These are phyloP conservation scores for Burhinus oedicnemus DNA, from an alignment of 2,113 vertebrate genomes.

Conservation along the genomic window DNA sequence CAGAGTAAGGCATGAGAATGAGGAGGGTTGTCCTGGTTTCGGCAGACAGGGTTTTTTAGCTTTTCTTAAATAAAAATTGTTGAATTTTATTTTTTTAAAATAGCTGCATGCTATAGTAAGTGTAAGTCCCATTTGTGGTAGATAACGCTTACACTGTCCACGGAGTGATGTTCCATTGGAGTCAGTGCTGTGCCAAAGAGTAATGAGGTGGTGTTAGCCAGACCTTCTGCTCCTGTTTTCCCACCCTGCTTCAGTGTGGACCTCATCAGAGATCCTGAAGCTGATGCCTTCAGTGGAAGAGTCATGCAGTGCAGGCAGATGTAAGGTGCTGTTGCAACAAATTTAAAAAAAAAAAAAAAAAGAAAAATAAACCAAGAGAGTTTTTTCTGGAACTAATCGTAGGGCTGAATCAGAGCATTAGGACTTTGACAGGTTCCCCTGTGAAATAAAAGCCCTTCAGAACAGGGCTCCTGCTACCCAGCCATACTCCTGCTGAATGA, in stretches of 20 bases:
- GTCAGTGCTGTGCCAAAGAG: not conserved
- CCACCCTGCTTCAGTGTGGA: fast-evolving
- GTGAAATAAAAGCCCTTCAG: not conserved
- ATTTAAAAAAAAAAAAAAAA: not conserved
- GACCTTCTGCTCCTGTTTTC: not conserved
- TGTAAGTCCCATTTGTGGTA: not conserved
- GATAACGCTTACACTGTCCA: not conserved
- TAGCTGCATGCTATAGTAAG: not conserved
- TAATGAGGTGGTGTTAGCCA: not conserved
- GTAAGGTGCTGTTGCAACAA: not conserved
- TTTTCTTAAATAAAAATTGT: not conserved
- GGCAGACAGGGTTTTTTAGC: not conserved
- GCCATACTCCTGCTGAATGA: not conserved
- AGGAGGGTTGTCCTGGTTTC: too few species aligned
- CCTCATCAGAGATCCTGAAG: not conserved
- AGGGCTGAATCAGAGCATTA: not conserved
- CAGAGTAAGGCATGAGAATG: not conserved
- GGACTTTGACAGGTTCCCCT: not conserved
- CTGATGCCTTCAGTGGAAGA: not conserved
- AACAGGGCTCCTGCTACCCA: not conserved
- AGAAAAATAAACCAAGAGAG: not conserved
- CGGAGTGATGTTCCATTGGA: not conserved
- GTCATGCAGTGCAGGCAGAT: not conserved
- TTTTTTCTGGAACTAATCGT: not conserved
- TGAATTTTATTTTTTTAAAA: not conserved